Evolutionary conservation across 2,797 vertebrate genomes (phyloP).

Genomic region (Peromyscus nudipes): DNA sequence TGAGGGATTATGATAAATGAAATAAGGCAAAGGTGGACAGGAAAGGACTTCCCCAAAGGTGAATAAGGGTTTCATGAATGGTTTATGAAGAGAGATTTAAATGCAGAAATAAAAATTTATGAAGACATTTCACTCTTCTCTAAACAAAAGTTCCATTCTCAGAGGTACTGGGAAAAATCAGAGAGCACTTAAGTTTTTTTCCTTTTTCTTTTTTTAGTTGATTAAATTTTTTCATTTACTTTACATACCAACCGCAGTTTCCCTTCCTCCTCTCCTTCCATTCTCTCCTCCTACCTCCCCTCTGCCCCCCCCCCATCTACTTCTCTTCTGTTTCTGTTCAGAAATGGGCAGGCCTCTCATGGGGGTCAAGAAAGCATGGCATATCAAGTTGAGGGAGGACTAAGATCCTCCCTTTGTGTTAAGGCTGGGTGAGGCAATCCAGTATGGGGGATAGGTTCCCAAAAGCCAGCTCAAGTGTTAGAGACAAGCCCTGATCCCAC

Average conservation of each 20-base stretch:
- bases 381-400: background rate
- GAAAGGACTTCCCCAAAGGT: background rate
- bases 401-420: background rate
- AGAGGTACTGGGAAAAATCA: constrained; percentile 23
- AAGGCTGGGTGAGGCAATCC: background rate
- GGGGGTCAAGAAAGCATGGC: background rate
- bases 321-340: background rate
- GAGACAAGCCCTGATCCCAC: background rate
- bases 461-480: background rate
- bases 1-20: background rate
- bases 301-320: background rate
- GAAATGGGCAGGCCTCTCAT: background rate
- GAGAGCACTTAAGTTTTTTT: background rate
- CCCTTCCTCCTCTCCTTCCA: background rate
- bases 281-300: background rate
- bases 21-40: background rate
- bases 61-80: background rate
- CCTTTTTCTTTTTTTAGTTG: background rate
- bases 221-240: background rate
- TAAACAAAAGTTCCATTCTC: constrained; percentile 57
- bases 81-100: constrained; percentile 19
- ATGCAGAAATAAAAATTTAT: constrained; percentile 42
- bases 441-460: background rate
- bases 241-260: background rate
- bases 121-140: constrained; percentile 43